A percentile compares a stretch with the other conserved stretches of the same genome.
These are phyloP conservation scores for Numida meleagris DNA, from an alignment of 2,113 vertebrate genomes.

Conservation along the genomic window DNA sequence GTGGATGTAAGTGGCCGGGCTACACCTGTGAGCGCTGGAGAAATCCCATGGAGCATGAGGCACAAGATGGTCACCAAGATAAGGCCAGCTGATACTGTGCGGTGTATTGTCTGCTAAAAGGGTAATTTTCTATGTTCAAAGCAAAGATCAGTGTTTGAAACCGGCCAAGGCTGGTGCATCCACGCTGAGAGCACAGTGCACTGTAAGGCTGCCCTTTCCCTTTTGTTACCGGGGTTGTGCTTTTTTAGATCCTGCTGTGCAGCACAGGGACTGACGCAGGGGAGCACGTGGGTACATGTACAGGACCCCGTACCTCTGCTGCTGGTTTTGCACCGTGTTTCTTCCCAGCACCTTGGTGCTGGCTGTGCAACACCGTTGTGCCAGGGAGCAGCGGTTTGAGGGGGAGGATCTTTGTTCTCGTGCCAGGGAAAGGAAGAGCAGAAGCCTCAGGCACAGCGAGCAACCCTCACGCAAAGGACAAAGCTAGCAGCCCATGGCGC, in stretches of 20 bases:
- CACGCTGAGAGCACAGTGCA: fast-evolving
- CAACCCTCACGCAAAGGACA: neutral
- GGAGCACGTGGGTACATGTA: neutral
- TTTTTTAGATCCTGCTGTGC: neutral
- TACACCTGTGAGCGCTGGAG: neutral
- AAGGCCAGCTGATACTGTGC: neutral
- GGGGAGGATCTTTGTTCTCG: neutral
- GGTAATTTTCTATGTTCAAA: neutral
- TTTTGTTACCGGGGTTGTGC: neutral
- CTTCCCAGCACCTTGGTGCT: neutral
- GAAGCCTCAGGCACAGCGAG: neutral
- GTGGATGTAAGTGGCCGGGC: neutral
- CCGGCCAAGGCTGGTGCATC: fast-evolving
- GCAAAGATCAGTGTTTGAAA: fast-evolving
- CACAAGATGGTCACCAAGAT: neutral
- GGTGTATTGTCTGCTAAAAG: neutral
- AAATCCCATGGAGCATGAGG: neutral
- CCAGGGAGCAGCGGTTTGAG: neutral
- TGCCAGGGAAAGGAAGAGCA: neutral
- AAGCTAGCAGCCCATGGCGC: neutral
- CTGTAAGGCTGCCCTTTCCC: neutral
- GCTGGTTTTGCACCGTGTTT: fast-evolving
- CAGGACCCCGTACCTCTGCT: neutral
- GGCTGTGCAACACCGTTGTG: neutral
- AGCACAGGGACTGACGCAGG: neutral